These are phyloP conservation scores for Mastomys coucha DNA, from an alignment of 2,113 vertebrate species.

Conservation along the genomic window DNA sequence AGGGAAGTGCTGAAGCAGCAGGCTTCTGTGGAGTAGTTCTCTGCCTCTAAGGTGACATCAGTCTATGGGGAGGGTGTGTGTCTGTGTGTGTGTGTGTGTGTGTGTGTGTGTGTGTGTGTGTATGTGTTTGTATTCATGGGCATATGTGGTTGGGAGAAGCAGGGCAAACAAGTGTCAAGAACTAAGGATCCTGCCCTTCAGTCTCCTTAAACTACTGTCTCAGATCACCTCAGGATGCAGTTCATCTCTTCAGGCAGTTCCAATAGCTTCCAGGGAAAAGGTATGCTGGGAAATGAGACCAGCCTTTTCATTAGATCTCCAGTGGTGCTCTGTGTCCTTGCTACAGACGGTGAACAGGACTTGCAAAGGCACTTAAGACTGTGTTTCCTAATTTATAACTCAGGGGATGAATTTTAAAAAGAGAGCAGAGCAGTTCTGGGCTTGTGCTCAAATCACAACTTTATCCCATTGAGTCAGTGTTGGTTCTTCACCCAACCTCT, in stretches of 20 bases:
- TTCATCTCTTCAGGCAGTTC: not conserved
- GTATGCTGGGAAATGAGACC: not conserved
- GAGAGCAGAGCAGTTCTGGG: not conserved
- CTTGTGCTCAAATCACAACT: not conserved
- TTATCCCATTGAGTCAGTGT: not conserved
- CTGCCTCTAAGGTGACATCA: conserved; percentile 6
- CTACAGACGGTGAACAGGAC: not conserved
- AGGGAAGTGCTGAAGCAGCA: not conserved
- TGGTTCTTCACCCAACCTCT: not conserved
- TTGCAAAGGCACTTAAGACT: not conserved
- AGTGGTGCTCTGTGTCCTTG: not conserved
- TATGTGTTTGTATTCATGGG: rapidly evolving
- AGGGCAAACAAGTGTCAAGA: not conserved
- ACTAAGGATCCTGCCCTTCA: not conserved
- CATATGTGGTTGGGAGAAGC: not conserved
- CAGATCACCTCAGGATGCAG: not conserved
- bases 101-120: not conserved
- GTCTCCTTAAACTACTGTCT: not conserved
- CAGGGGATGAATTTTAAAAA: not conserved
- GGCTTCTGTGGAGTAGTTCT: conserved; percentile 1
- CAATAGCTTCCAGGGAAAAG: not conserved
- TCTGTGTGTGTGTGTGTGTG: not conserved
- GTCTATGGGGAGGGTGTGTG: not conserved
- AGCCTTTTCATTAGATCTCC: not conserved
- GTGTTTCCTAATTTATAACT: not conserved